phyloP scores from a whole-genome alignment of 64 coral and sea anemone genomes.

The Montipora sp. region DNA sequence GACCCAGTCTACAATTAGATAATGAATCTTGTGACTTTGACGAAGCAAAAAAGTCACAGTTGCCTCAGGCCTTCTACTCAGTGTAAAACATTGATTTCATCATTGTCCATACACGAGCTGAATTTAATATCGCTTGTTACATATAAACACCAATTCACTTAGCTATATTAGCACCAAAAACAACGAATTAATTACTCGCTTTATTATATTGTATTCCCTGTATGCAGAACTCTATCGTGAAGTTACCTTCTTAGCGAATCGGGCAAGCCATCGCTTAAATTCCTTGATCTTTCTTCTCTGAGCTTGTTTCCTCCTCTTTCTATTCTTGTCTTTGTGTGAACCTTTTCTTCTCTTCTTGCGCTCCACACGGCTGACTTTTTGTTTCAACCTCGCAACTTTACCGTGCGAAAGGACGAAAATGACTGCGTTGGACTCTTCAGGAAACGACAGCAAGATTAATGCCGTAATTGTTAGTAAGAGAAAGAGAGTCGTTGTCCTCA shows the following conservation, averaged over 20 bases:
- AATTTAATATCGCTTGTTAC: conserved; percentile 7
- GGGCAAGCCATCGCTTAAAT: conserved; percentile 5
- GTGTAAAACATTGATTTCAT: not conserved
- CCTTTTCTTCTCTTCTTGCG: conserved; percentile 2
- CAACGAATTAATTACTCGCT: conserved; percentile 20
- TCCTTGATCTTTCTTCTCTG: not conserved
- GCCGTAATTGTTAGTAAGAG: not conserved
- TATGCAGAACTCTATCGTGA: not conserved
- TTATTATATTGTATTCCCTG: conserved; percentile 9
- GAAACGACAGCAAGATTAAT: conserved; percentile 18
- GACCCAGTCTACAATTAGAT: not conserved
- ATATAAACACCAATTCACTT: conserved; percentile 31
- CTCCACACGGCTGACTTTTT: not conserved
- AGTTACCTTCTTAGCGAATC: conserved; percentile 33
- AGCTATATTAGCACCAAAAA: conserved; percentile 14
- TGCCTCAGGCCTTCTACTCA: too few species aligned
- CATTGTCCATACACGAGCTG: not conserved
- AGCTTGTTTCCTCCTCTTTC: not conserved
- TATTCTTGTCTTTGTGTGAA: not conserved
- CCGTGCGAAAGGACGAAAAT: conserved; percentile 21
- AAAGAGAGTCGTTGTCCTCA: conserved; percentile 22
- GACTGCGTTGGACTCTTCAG: conserved; percentile 10
- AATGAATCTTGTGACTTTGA: not conserved
- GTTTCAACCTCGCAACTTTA: not conserved
- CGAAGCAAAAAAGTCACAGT: not conserved